These are phyloP conservation scores for Acromyrmex charruanus DNA, from an alignment of 1,140 invertebrate genomes.

Conservation along the genomic window DNA sequence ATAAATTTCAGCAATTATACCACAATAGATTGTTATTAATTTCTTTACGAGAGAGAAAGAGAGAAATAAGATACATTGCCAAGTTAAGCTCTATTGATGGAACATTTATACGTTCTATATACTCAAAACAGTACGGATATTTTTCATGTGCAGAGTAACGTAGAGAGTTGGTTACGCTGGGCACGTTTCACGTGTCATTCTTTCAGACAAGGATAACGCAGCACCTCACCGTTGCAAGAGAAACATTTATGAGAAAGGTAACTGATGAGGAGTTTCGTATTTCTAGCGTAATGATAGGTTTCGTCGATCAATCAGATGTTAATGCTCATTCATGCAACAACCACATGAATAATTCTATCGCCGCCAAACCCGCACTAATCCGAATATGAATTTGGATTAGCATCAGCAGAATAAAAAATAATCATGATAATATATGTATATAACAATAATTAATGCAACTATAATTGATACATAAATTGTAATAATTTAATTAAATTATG, in stretches of 20 bases:
- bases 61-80: background rate
- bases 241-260: conserved; percentile 59
- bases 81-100: conserved; percentile 7
- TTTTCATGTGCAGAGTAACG: conserved; percentile 47
- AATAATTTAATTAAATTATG: background rate
- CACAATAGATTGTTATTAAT: background rate
- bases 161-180: conserved; percentile 10
- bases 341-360: background rate
- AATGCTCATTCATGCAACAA: conserved; percentile 45
- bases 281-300: conserved; percentile 46
- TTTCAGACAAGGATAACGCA: conserved; percentile 46
- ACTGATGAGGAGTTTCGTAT: conserved; percentile 54
- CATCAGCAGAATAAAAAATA: background rate
- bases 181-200: conserved; percentile 60
- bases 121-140: conserved; percentile 47
- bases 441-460: background rate
- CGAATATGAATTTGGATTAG: background rate
- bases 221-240: conserved; percentile 26
- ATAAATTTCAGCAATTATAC: background rate
- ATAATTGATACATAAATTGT: background rate
- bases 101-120: conserved; percentile 36
- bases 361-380: background rate
- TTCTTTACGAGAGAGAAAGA: background rate
- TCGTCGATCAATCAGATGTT: conserved; percentile 56
- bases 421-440: background rate